phyloP scores from a whole-genome alignment of 2,888 invertebrate genomes.

The Noctua fimbriata region DNA sequence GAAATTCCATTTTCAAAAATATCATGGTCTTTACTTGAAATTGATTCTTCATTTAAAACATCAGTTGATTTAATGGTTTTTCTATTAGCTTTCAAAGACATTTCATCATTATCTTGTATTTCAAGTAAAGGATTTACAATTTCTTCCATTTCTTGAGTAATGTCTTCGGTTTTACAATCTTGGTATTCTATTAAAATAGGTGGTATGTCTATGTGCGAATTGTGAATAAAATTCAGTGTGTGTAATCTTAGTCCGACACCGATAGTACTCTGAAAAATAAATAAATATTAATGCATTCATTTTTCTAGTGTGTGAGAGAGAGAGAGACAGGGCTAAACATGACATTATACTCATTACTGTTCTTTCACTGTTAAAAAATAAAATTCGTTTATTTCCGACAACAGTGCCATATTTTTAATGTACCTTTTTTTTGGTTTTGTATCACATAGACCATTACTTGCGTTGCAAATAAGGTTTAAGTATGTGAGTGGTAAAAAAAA shows the following conservation, averaged over 20 bases:
- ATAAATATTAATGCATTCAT: background rate
- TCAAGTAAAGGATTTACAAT: conserved; percentile 1
- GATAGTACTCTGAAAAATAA: conserved; percentile 13
- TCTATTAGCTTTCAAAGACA: background rate
- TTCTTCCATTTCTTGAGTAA: conserved; percentile 12
- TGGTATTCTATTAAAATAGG: conserved; percentile 1
- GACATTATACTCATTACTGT: background rate
- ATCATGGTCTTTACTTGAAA: background rate
- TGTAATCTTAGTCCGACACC: background rate
- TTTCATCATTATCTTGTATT: background rate
- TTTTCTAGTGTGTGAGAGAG: too few relatives aligned
- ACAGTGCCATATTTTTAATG: too few relatives aligned
- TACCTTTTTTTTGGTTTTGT: too few relatives aligned
- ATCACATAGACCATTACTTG: too few relatives aligned
- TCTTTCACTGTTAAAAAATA: background rate
- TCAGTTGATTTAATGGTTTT: background rate
- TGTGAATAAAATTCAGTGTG: conserved; percentile 22
- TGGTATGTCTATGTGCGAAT: conserved; percentile 39
- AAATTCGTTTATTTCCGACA: too few relatives aligned
- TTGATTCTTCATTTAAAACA: conserved; percentile 3
- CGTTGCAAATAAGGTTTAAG: too few relatives aligned
- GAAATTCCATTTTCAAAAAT: background rate
- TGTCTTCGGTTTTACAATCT: conserved; percentile 3
- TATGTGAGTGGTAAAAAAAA: too few relatives aligned
- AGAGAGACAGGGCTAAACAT: too few relatives aligned